These are phyloP conservation scores for Drosophila merina DNA, from an alignment of 2,888 invertebrate species.

Conservation along the genomic window DNA sequence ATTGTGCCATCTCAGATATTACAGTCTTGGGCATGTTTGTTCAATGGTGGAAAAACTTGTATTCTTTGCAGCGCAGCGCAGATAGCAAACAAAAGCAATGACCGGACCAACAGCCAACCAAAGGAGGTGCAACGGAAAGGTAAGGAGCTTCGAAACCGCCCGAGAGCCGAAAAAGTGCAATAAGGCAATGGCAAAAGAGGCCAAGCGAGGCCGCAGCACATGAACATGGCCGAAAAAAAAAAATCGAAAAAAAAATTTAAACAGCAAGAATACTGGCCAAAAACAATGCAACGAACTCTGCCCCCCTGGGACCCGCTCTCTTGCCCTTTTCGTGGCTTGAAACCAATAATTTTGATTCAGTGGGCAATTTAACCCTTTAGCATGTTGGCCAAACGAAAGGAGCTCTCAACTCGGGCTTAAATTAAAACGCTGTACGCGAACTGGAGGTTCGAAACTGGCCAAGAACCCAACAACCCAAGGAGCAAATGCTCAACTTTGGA, in stretches of 20 bases:
- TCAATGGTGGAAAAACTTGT: conserved; percentile 68
- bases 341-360: conserved; percentile 84
- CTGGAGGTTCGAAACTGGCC: conserved; percentile 24
- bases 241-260: conserved; percentile 5
- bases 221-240: conserved; percentile 48
- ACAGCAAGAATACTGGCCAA: conserved; percentile 47
- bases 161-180: conserved; percentile 65
- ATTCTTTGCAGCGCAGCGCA: conserved; percentile 42
- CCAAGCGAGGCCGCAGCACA: conserved; percentile 53
- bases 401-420: conserved; percentile 72
- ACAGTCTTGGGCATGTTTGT: conserved; percentile 49
- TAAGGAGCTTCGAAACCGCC: conserved; percentile 49
- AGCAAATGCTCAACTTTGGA: conserved; percentile 61
- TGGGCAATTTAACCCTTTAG: conserved; percentile 84
- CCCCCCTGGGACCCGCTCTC: conserved; percentile 11
- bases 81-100: conserved; percentile 46
- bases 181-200: conserved; percentile 65
- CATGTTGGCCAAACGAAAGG: conserved; percentile 80
- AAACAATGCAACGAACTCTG: conserved; percentile 72
- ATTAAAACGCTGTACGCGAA: conserved; percentile 73
- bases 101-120: conserved; percentile 11
- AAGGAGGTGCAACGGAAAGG: conserved; percentile 36
- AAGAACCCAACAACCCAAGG: conserved; percentile 32
- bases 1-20: conserved; percentile 65
- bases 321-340: conserved; percentile 57